A percentile compares a stretch with the other conserved stretches of the same genome.
Conservation (phyloP, 2,113 vertebrate species). For the Gavia stellata region DNA sequence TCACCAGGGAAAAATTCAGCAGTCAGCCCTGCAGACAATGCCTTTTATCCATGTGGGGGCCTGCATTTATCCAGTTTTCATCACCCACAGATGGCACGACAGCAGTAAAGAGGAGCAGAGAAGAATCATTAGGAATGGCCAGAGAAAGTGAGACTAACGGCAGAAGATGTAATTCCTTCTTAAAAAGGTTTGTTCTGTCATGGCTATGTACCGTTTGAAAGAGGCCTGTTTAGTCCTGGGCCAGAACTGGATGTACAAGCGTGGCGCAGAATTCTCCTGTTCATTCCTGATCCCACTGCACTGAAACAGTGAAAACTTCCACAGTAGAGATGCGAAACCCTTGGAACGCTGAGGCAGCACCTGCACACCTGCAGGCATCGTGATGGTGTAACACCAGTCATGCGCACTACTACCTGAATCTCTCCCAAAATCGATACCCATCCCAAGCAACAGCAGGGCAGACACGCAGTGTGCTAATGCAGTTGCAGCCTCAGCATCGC, state of each 20-base stretch:
- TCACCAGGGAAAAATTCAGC: conserved; percentile 29
- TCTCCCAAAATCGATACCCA: not conserved
- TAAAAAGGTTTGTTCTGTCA: not conserved
- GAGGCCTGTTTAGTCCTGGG: not conserved
- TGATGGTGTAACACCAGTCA: accelerated
- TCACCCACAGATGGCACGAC: not conserved
- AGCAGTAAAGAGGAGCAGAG: not conserved
- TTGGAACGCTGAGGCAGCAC: not conserved
- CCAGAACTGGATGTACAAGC: not conserved
- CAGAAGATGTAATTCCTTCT: not conserved
- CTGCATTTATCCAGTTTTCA: not conserved
- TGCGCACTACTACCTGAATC: not conserved
- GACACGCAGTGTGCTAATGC: accelerated
- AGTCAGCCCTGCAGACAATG: not conserved
- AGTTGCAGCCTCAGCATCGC: not conserved
- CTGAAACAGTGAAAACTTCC: not conserved
- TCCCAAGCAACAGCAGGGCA: not conserved
- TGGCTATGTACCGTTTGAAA: not conserved
- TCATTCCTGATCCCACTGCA: not conserved
- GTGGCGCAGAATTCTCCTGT: not conserved
- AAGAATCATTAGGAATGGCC: not conserved
- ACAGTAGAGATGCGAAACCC: not conserved
- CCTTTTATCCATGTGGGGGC: conserved; percentile 7
- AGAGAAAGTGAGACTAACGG: not conserved
- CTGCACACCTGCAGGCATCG: not conserved